Evolutionary conservation across 2,797 vertebrate genomes (phyloP).

Genomic region (Acomys russatus): DNA sequence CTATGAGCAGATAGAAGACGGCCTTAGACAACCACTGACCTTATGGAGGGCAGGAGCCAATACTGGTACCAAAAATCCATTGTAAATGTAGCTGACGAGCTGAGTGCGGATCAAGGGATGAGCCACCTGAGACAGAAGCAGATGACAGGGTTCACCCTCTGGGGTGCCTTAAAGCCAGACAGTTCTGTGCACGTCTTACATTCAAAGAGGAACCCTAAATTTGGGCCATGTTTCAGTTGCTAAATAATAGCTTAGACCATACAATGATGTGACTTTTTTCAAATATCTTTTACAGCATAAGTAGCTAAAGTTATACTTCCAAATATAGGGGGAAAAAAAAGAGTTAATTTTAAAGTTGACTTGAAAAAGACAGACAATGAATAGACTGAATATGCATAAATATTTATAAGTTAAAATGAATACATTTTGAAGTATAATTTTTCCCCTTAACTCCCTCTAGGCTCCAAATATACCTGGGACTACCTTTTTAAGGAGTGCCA

Average conservation of each 20-base stretch:
- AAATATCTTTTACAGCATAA: conserved; percentile 25
- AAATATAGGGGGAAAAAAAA: not conserved
- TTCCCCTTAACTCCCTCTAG: conserved; percentile 5
- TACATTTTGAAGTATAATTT: conserved; percentile 44
- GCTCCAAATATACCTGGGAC: not conserved
- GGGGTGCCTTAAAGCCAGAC: conserved; percentile 46
- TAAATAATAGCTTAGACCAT: conserved; percentile 33
- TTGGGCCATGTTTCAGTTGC: not conserved
- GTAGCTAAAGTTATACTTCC: not conserved
- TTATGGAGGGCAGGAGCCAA: conserved; percentile 98
- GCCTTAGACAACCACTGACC: conserved; percentile 88
- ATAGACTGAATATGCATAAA: conserved; percentile 1
- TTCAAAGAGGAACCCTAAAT: conserved; percentile 47
- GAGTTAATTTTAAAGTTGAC: conserved; percentile 17
- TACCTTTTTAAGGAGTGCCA: conserved; percentile 36
- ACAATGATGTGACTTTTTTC: not conserved
- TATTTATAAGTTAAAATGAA: conserved; percentile 45
- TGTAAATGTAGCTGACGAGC: conserved; percentile 97
- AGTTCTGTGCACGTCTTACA: conserved; percentile 33
- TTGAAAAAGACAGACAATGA: conserved; percentile 47
- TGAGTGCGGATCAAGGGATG: conserved; percentile 96
- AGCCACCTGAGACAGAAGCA: conserved; percentile 91
- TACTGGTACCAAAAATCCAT: conserved; percentile 98
- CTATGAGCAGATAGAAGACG: not conserved
- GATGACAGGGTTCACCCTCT: not conserved